phyloP scores from a whole-genome alignment of 2,888 invertebrate genomes.

The Microplitis deprimator region DNA sequence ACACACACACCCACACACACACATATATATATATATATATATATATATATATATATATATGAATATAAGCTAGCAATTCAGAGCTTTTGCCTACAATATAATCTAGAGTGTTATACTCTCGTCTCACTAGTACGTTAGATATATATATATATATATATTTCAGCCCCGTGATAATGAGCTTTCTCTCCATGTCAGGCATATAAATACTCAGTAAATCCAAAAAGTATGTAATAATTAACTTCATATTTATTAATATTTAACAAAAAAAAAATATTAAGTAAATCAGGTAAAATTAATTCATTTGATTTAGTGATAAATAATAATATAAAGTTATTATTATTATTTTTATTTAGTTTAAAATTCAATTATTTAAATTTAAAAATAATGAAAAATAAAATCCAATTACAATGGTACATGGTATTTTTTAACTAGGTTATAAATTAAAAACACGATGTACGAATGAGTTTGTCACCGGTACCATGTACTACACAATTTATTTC shows the following conservation, averaged over 20 bases:
- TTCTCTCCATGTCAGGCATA: constrained; percentile 5
- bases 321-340: not conserved
- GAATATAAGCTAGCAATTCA: not conserved
- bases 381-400: not conserved
- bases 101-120: not conserved
- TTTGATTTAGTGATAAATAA: too few species aligned
- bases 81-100: not conserved
- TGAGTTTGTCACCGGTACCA: not conserved
- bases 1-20: not conserved
- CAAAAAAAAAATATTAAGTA: not conserved
- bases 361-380: not conserved
- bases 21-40: not conserved
- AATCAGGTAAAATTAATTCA: too few species aligned
- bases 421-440: not conserved
- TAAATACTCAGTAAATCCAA: not conserved
- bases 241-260: not conserved
- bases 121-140: not conserved
- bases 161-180: constrained; percentile 9
- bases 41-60: not conserved
- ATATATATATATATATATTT: not conserved
- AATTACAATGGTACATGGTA: not conserved
- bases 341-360: not conserved
- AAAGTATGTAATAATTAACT: not conserved
- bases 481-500: not conserved
- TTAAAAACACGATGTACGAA: not conserved